Evolutionary conservation across 2,888 invertebrate genomes (phyloP), one percentile per base, ranked within the genome.

Genomic region (Chirona hameri): DNA sequence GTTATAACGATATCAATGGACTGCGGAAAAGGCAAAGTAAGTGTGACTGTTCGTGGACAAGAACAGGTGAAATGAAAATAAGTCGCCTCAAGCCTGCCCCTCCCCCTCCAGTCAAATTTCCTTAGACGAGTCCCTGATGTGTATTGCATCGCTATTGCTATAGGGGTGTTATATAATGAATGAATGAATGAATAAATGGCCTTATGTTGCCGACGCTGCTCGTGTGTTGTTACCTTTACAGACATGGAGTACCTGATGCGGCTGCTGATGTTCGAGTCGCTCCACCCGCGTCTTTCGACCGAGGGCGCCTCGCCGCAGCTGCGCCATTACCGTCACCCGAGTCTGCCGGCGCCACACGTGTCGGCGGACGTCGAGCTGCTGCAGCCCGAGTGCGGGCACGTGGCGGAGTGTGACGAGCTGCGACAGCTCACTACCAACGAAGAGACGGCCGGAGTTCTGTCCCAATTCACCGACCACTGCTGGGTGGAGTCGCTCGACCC

Each of bases 341-440:
- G 14, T 7, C 72, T 72, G 72, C 72, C 72, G 31, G 72, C 72
- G 72, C 31, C 72, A 31, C 72, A 72, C 72, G 72, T 72, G 72
- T 18, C 72, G 3, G 72, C 31, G 15, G 72, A 72, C 31, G 18
- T 31, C 18, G 27, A 72, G 72, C 31, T 72, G 15, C 15, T 72
- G 31, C 14, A 27, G 72, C 72, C 72, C 31, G 72, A 72, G 72
- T 72, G 72, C 31, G 72, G 72, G 31, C 72, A 72, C 72, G 72
- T 14, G 18, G 72, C 72, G 15, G 31, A 2, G 31, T 72, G 31
- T 3, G 72, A 31, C 31, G 27, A 29, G 72, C 72, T 72, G 31
- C 72, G 72, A 5, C 31, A 29, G 72, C 72, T 72, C 31, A 31
- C 72, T 29, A 72, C 31, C 31, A 15, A 15, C 72, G 31, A 72